Conservation (phyloP, 2,113 vertebrate genomes). For the Rhabdomys dilectus region DNA sequence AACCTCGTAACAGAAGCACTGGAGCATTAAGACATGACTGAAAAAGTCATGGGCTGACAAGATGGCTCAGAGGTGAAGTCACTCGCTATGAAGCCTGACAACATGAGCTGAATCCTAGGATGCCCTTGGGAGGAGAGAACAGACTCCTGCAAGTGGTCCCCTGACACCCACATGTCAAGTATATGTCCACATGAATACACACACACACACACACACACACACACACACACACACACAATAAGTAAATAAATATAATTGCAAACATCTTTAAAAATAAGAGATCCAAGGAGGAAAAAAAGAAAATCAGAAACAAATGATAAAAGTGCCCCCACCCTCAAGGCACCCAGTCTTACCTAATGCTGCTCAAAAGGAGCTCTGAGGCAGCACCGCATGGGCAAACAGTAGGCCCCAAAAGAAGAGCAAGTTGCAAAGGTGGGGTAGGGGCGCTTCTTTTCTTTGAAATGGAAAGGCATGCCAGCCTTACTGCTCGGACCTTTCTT, state of each 20-base stretch:
- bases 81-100: neutral
- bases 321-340: neutral
- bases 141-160: neutral
- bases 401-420: neutral
- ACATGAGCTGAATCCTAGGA: no score
- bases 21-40: neutral
- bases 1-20: neutral
- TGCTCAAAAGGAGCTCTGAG: no score
- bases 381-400: neutral
- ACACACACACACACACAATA: neutral
- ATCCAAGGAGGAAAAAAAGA: neutral
- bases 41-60: neutral
- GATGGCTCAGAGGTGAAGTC: neutral
- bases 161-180: neutral
- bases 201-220: neutral
- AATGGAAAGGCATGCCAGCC: neutral
- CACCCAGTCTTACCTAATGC: neutral
- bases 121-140: neutral
- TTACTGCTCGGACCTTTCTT: conserved; percentile 29
- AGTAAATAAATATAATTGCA: neutral
- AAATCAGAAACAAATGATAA: neutral
- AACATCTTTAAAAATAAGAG: neutral
- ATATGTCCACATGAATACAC: no score
- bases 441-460: neutral
- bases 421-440: neutral